Base-by-base conservation (phyloP, 2,888 invertebrate species). In the Agrypnus murinus region DNA sequence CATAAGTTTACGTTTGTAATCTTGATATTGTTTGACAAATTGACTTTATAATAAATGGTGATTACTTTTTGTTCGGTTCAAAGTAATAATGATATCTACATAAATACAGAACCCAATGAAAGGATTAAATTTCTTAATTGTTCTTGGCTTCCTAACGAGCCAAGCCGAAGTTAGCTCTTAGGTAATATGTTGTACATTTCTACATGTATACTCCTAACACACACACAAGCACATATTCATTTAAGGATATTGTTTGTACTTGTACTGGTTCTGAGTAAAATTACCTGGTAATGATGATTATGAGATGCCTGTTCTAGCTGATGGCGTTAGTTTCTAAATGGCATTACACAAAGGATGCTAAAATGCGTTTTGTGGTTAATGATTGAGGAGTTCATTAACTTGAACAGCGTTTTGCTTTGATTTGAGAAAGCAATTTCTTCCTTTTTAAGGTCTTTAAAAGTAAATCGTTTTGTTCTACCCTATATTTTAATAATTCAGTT, bases 1-100 rank as follows among this genome's bases (percentile, higher is more conserved):
- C 19, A 32, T 19, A 15, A 32, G 60, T 60, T 60, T 45, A 60
- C 34, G 36, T 60, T 60, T 60, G 46, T 57, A 10, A 17, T 38
- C 38, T 10, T 19, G 7, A n/a, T 38, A 38, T 17, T 57, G 57
- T 25, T 53, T 9, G 12, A 15, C 57, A 25, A 57, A 57, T 38
- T 57, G 34, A 17, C 50, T 53, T 25, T 32, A 12, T 32, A 25
- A 25, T 25, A 25, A 25, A 25, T 25, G 25, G 25, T 3, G 5
- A 25, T 25, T 25, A 25, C 25, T 25, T 25, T 25, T 25, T 25
- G 25, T 25, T 25, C 5, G 2, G 5, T 25, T 25, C 2, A 25
- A 25, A 25, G 2, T 25, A 25, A 25, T 25, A 3, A 25, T 25
- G 25, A 25, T 3, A 25, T 25, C 25, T 5, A 25, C 3, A 25